Percentiles rank a stretch among this genome's conserved stretches.
Conservation (phyloP, 2,888 invertebrate species). For the Cheilosia urbana region DNA sequence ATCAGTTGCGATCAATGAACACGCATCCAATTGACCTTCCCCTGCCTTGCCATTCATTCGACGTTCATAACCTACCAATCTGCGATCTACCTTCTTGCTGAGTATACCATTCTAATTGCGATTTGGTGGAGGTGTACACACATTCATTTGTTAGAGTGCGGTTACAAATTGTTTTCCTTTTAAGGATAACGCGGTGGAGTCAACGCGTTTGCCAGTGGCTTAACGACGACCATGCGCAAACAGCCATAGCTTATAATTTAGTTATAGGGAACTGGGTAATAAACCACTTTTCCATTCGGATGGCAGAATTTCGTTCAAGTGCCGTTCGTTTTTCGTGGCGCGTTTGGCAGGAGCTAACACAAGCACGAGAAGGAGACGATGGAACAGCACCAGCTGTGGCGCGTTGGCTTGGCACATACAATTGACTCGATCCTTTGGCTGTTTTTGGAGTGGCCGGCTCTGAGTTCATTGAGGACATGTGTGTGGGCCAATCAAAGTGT, state of each 20-base stretch:
- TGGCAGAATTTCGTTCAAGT: conserved; percentile 68
- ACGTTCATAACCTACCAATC: conserved; percentile 20
- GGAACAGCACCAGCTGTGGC: conserved; percentile 49
- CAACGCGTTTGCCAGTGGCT: conserved; percentile 26
- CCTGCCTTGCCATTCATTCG: conserved; percentile 33
- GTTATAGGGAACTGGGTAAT: conserved; percentile 75
- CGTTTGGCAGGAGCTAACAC: conserved; percentile 45
- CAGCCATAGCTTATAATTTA: conserved; percentile 70
- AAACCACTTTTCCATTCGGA: conserved; percentile 72
- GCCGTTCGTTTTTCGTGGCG: conserved; percentile 64
- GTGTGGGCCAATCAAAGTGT: conserved; percentile 73
- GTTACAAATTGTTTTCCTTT: conserved; percentile 74
- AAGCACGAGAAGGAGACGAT: neutral
- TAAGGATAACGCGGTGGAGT: conserved; percentile 59
- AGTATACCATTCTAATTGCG: conserved; percentile 37
- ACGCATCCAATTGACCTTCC: conserved; percentile 68
- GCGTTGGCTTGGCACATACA: conserved; percentile 45
- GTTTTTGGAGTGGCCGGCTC: conserved; percentile 47
- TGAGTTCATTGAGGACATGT: conserved; percentile 56
- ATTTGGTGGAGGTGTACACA: conserved; percentile 49
- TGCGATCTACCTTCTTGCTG: conserved; percentile 23
- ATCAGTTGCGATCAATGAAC: conserved; percentile 14
- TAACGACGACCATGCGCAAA: conserved; percentile 28
- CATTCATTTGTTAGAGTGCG: conserved; percentile 64
- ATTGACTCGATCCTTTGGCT: conserved; percentile 49